Conservation (phyloP, 1,140 invertebrate species). For the Hesperophylax magnus region DNA sequence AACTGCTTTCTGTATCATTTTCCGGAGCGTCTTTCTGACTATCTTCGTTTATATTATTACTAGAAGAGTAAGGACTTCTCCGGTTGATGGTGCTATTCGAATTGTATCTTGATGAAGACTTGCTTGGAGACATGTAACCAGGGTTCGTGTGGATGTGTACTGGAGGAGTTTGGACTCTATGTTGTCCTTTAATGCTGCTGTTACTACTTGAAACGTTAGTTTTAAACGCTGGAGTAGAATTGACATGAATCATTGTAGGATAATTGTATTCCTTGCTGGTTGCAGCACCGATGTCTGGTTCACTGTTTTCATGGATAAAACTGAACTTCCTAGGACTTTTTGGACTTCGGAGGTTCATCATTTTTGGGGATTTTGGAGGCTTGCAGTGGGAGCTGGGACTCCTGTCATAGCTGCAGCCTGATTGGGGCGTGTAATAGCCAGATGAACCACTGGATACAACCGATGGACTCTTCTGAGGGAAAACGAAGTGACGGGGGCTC, state of each 20-base stretch:
- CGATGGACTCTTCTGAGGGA: constrained; percentile 69
- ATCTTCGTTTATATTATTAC: constrained; percentile 64
- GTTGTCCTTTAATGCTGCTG: neutral
- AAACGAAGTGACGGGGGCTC: constrained; percentile 68
- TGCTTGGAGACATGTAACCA: constrained; percentile 69
- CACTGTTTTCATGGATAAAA: constrained; percentile 63
- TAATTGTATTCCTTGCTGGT: neutral
- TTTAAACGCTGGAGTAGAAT: constrained; percentile 23
- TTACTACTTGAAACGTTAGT: constrained; percentile 10
- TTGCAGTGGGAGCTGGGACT: constrained; percentile 59
- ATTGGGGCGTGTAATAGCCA: constrained; percentile 69
- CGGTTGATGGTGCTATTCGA: constrained; percentile 67
- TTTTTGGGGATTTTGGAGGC: constrained; percentile 65
- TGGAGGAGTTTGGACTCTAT: constrained; percentile 63
- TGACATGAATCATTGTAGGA: constrained; percentile 23
- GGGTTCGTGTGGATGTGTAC: constrained; percentile 70
- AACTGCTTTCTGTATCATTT: constrained; percentile 64
- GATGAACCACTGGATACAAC: constrained; percentile 68
- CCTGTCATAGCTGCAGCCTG: constrained; percentile 68
- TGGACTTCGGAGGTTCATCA: constrained; percentile 65
- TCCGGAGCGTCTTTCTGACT: constrained; percentile 60
- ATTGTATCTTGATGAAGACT: constrained; percentile 64
- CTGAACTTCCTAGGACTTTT: constrained; percentile 69
- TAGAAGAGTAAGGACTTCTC: constrained; percentile 68
- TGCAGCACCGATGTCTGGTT: neutral